These are phyloP conservation scores for Asobara japonica DNA, from an alignment of 1,140 invertebrate genomes.

Conservation along the genomic window DNA sequence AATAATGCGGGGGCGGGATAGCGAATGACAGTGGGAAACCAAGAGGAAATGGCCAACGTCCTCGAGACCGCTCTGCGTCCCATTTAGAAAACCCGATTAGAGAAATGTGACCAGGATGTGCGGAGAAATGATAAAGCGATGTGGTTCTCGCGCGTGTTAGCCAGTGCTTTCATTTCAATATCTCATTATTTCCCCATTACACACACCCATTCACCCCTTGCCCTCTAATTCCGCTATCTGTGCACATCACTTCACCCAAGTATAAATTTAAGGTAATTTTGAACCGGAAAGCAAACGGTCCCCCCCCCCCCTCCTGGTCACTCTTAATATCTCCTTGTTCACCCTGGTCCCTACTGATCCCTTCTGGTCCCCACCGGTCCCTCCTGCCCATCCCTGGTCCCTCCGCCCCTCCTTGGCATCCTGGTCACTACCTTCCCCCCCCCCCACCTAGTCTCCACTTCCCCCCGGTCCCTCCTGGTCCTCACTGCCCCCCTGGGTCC, in stretches of 20 bases:
- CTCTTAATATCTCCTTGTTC: too few relatives aligned
- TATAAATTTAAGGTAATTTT: not conserved
- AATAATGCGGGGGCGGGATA: constrained; percentile 27
- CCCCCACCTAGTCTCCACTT: too few relatives aligned
- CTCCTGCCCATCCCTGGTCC: too few relatives aligned
- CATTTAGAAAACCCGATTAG: constrained; percentile 63
- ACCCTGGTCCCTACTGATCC: too few relatives aligned
- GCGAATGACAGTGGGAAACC: constrained; percentile 10
- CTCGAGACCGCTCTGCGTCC: constrained; percentile 49
- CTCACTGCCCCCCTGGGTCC: too few relatives aligned
- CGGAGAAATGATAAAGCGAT: constrained; percentile 21
- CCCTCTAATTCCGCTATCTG: not conserved
- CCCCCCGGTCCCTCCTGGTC: too few relatives aligned
- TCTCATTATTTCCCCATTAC: constrained; percentile 42
- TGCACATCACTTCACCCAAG: not conserved
- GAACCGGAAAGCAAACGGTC: not conserved
- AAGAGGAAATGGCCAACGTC: constrained; percentile 61
- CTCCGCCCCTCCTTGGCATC: too few relatives aligned
- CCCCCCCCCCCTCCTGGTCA: not conserved
- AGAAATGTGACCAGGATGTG: constrained; percentile 28
- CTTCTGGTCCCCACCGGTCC: too few relatives aligned
- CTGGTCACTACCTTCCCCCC: too few relatives aligned
- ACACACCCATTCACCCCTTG: not conserved
- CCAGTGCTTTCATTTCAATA: constrained; percentile 44
- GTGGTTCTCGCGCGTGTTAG: constrained; percentile 34